Base-by-base conservation (phyloP, 2,113 vertebrate species). In the Petrocephalus microphthalmus region DNA sequence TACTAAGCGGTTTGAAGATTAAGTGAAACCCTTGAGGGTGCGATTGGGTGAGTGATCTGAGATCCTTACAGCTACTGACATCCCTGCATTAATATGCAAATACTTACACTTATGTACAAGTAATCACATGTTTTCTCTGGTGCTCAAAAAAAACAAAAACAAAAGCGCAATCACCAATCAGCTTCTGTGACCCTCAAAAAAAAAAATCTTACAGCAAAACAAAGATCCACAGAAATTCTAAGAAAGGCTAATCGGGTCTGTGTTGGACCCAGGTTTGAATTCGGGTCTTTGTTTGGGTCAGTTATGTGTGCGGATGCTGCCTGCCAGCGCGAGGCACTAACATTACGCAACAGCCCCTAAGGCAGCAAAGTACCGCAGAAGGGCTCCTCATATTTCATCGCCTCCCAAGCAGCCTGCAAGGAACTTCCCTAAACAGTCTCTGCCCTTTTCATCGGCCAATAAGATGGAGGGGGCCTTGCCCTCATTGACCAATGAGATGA, bases 401-500 rank as follows among this genome's bases (percentile, higher is more conserved):
- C 78, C 22, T 67, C 56, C 37, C 37, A 11, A 56, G 49, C 37
- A 57, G 25, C n/a, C 45, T 2, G 22, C 13, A 25, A 53, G 52
- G 54, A 15, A 67, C 88, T 17, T 33, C 87, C 71, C 37, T 74
- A 88, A 74, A 22, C 60, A 15, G 51, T 19, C 51, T 1, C 83
- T 3, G 53, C 64, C 83, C 82, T 20, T 33, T 52, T 2, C 64
- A 53, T 49, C 87, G 81, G n/a, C 95, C 91, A 92, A 91, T 93
- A 89, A 88, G 22, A 25, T 29, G 53, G 90, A 89, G 29, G 87
- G 71, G 93, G 94, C 90, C 89, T 87, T 90, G 89, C 89, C 91
- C 45, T 1, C 7, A 49, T 7, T 0, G 45, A 56, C 94, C 94
- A 95, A 95, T 94, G 51, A n/a, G n/a, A 33, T 10, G 17, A 64